Evolutionary conservation across 2,888 invertebrate genomes (phyloP), one percentile per base, ranked within the genome.

Genomic region (Amorpha juglandis): DNA sequence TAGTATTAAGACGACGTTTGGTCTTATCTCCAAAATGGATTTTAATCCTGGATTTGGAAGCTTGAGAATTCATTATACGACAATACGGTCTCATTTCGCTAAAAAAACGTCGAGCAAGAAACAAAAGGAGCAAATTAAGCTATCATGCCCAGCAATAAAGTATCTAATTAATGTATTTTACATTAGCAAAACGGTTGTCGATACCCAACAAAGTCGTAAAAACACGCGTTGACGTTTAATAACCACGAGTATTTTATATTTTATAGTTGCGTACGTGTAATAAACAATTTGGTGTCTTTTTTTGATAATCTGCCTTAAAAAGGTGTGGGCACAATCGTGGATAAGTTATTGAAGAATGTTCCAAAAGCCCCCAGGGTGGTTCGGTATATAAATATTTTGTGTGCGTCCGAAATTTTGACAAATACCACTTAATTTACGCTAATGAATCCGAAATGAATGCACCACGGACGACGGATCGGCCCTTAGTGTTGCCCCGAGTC

Each of bases 401-500:
- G 81, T 84, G 78, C 82, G 72, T 82, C 83, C 82, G 82, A 87
- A 86, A 82, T 87, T 90, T 90, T 90, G 91, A 92, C 91, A 91
- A 91, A 92, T 92, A 92, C 89, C 86, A 89, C 91, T 92, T 92
- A 91, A 92, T 92, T 91, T 90, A 88, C 87, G 87, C 89, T 91
- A 92, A 92, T 91, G 90, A 92, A 89, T 86, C 82, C 86, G 71
- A 86, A 90, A 90, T 89, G 83, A 88, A 89, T 90, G 89, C 87
- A 83, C 80, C 83, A 83, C 84, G 82, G 85, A 81, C 82, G 84
- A 90, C 86, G 86, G 83, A 68, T 66, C 73, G 74, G 71, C 63
- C 65, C 70, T 69, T 85, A 89, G 88, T 83, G 88, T 65, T 82
- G 87, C 70, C 70, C 63, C 64, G 58, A 38, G 68, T 80, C 79